Conservation (phyloP, 2,888 invertebrate species). For the Neocrepidodera transversa region DNA sequence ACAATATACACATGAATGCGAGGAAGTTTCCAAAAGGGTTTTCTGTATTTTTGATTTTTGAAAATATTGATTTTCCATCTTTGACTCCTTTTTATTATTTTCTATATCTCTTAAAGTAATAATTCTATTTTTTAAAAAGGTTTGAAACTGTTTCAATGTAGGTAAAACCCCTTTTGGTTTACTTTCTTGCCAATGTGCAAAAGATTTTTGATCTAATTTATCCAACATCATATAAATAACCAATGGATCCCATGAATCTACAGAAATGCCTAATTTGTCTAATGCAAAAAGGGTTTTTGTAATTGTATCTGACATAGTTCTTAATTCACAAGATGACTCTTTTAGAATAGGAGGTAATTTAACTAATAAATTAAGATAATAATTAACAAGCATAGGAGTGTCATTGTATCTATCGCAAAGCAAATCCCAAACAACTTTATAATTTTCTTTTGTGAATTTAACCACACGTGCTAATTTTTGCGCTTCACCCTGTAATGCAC, state of each 20-base stretch:
- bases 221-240: not conserved
- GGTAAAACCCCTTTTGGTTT: not conserved
- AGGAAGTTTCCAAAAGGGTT: not conserved
- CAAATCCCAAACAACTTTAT: slow-evolving; percentile 21
- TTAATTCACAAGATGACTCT: slow-evolving; percentile 15
- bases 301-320: slow-evolving; percentile 15
- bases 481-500: slow-evolving; percentile 21
- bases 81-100: not conserved
- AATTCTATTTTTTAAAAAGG: not conserved
- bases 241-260: not conserved
- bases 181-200: slow-evolving; percentile 3
- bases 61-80: not conserved
- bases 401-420: slow-evolving; percentile 24
- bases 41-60: not conserved
- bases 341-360: slow-evolving; percentile 12
- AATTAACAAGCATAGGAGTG: slow-evolving; percentile 8
- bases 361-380: slow-evolving; percentile 20
- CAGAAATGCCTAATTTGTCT: not conserved
- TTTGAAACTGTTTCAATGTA: slow-evolving; percentile 1
- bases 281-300: slow-evolving; percentile 3
- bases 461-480: slow-evolving; percentile 2
- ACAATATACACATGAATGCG: not conserved
- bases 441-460: slow-evolving; percentile 11
- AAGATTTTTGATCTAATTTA: not conserved
- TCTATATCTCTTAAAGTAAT: not conserved